Conservation (phyloP, 1,140 invertebrate species). For the Panagrolaimus sp. region DNA sequence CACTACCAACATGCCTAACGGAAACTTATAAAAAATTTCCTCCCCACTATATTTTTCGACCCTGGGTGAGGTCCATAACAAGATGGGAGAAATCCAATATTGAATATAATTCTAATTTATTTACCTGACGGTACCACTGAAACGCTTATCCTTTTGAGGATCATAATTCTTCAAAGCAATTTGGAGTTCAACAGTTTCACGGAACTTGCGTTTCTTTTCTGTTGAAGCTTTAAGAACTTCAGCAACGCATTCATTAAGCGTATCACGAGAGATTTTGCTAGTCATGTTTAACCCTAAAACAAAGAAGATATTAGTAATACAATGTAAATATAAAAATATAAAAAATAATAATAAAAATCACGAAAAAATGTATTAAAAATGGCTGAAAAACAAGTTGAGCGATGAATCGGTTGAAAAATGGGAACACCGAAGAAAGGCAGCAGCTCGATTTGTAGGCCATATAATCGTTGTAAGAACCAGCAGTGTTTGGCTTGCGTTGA, state of each 20-base stretch:
- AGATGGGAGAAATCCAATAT: neutral
- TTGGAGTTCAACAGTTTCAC: slow-evolving; percentile 98
- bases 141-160: slow-evolving; percentile 99
- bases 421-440: neutral
- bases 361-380: neutral
- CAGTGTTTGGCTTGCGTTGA: too few relatives aligned
- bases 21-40: slow-evolving; percentile 56
- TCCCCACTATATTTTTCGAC: slow-evolving; percentile 93
- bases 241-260: slow-evolving; percentile 89
- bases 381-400: neutral
- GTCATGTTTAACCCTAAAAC: slow-evolving; percentile 48
- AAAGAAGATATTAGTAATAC: neutral
- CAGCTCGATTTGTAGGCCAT: too few relatives aligned
- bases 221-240: slow-evolving; percentile 69
- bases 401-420: neutral
- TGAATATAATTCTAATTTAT: slow-evolving; percentile 55
- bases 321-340: neutral
- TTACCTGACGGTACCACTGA: slow-evolving; percentile 99
- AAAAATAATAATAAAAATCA: neutral
- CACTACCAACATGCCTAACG: slow-evolving; percentile 14
- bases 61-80: slow-evolving; percentile 84
- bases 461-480: too few relatives aligned
- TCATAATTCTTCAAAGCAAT: slow-evolving; percentile 99
- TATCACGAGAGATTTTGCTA: slow-evolving; percentile 86
- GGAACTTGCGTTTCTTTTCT: slow-evolving; percentile 83